Conservation (phyloP, 2,888 invertebrate genomes). For the Coremacera marginata region DNA sequence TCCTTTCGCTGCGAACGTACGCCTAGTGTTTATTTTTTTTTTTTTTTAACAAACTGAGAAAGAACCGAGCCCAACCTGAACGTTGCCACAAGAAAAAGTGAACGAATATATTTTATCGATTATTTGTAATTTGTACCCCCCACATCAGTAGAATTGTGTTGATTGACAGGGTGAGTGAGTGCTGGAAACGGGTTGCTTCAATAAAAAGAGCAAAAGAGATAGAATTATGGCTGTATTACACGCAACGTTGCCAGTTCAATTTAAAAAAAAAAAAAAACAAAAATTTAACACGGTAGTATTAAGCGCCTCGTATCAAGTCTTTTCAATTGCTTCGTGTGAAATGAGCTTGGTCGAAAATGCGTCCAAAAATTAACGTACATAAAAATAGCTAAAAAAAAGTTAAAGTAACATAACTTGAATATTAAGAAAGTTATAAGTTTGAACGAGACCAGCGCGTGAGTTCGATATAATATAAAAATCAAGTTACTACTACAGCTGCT, state of each 20-base stretch:
- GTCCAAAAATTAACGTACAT: no score
- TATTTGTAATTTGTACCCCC: conserved; percentile 24
- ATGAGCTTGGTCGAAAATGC: no score
- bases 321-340: no score
- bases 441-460: no score
- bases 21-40: not conserved
- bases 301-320: no score
- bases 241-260: conserved; percentile 17
- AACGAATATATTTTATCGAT: conserved; percentile 34
- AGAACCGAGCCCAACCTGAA: conserved; percentile 9
- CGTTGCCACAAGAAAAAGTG: conserved; percentile 17
- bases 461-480: no score
- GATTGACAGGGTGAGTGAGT: not conserved
- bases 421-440: no score
- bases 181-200: not conserved
- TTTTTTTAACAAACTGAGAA: not conserved
- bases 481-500: no score
- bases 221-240: conserved; percentile 1
- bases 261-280: not conserved
- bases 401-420: no score
- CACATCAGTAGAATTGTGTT: not conserved
- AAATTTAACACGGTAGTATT: not conserved
- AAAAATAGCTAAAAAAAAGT: no score
- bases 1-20: not conserved
- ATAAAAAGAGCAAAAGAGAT: conserved; percentile 3